Conservation (phyloP, 1,140 invertebrate genomes). For the Zelostemma sp. region DNA sequence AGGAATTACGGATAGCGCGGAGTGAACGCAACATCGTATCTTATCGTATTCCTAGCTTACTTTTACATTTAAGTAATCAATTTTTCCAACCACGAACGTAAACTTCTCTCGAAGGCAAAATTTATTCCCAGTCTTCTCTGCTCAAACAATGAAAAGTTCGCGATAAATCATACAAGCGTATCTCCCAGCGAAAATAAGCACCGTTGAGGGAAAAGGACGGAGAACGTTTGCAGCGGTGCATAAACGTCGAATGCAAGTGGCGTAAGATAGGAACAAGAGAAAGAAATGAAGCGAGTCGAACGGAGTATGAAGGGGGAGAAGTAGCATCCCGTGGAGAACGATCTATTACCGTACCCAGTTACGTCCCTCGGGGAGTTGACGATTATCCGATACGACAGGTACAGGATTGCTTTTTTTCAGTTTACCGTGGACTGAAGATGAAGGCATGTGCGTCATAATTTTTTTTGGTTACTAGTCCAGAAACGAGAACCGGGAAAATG, state of each 20-base stretch:
- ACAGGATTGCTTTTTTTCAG: not conserved
- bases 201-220: not conserved
- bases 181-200: not conserved
- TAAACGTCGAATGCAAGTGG: not conserved
- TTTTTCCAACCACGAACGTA: not conserved
- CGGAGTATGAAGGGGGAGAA: not conserved
- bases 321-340: slow-evolving; percentile 1
- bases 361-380: slow-evolving; percentile 26
- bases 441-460: too few species aligned
- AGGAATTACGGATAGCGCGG: too few species aligned
- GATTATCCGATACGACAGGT: slow-evolving; percentile 19
- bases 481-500: slow-evolving; percentile 11
- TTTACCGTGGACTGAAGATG: too few species aligned
- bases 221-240: not conserved
- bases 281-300: not conserved
- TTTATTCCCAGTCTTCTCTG: too few species aligned
- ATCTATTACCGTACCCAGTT: slow-evolving; percentile 35
- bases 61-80: too few species aligned
- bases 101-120: too few species aligned
- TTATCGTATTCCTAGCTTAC: too few species aligned
- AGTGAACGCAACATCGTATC: too few species aligned
- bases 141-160: too few species aligned
- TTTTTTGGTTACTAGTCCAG: slow-evolving; percentile 14
- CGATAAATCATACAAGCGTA: too few species aligned
- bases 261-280: not conserved